Evolutionary conservation across 2,113 vertebrate genomes (phyloP).

Genomic region (Carettochelys insculpta): DNA sequence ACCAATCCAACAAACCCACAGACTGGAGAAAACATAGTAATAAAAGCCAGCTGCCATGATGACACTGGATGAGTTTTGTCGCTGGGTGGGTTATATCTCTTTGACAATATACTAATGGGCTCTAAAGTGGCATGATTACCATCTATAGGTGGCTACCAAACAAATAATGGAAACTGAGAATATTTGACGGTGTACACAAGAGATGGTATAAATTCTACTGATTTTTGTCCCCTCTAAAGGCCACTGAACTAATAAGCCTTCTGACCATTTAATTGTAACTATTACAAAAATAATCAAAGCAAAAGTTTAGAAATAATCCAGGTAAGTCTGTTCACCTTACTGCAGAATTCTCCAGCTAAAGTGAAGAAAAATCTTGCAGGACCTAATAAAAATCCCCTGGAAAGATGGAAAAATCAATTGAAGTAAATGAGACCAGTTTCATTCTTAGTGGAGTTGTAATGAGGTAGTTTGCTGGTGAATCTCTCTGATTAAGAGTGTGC

Average conservation of each 20-base stretch:
- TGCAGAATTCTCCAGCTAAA: background rate
- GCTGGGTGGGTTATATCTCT: background rate
- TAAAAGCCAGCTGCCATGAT: background rate
- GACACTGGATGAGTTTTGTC: background rate
- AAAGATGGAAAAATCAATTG: slow-evolving; percentile 3
- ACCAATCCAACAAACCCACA: background rate
- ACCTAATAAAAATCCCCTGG: background rate
- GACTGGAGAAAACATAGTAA: background rate
- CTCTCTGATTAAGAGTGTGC: background rate
- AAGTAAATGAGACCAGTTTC: background rate
- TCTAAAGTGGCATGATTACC: background rate
- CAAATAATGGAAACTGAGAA: background rate
- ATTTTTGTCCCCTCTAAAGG: background rate
- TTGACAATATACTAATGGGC: background rate
- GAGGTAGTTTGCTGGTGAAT: background rate
- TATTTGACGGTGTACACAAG: background rate
- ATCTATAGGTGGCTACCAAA: background rate
- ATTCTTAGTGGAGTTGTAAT: background rate
- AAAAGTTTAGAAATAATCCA: background rate
- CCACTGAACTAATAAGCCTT: background rate
- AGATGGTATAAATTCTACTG: background rate
- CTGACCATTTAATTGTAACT: background rate
- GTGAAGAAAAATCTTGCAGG: background rate
- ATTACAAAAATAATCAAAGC: background rate
- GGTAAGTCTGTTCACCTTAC: background rate